Evolutionary conservation across 2,888 invertebrate genomes (phyloP).

Genomic region (Autographa pulchrina): DNA sequence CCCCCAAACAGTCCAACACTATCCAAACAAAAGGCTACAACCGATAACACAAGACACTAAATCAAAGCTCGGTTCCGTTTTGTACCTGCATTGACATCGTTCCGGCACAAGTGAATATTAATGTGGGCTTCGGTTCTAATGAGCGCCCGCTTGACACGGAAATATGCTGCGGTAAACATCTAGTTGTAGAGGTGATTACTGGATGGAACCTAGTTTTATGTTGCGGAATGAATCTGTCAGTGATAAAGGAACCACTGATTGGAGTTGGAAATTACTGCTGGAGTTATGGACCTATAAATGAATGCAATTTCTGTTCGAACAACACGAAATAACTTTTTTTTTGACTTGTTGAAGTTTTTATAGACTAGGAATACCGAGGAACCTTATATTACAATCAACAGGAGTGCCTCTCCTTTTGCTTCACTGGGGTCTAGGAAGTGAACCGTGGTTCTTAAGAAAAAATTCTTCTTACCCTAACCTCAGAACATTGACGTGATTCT

Average conservation of each 20-base stretch:
- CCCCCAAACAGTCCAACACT: not conserved
- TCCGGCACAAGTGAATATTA: constrained; percentile 66
- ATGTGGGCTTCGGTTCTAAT: constrained; percentile 57
- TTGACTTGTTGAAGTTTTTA: not conserved
- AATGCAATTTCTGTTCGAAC: not conserved
- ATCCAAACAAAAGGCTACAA: constrained; percentile 20
- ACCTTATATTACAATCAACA: too few relatives aligned
- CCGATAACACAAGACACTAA: constrained; percentile 65
- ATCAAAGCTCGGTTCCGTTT: constrained; percentile 63
- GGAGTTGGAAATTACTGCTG: not conserved
- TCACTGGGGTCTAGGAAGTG: too few relatives aligned
- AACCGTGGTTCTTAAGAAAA: too few relatives aligned
- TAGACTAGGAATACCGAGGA: too few relatives aligned
- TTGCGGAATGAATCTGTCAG: not conserved
- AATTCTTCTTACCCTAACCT: too few relatives aligned
- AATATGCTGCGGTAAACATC: constrained; percentile 46
- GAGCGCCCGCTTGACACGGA: constrained; percentile 61
- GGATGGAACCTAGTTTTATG: constrained; percentile 14
- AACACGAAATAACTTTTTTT: not conserved
- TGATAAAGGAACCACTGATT: constrained; percentile 5
- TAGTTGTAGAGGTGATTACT: constrained; percentile 20
- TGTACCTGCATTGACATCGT: constrained; percentile 58
- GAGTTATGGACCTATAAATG: too few relatives aligned
- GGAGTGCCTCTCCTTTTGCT: too few relatives aligned
- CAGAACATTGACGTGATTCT: too few relatives aligned